Evolutionary conservation across 2,888 invertebrate species (phyloP), one percentile per base, ranked within the genome.

Genomic region (Xylota sylvarum): DNA sequence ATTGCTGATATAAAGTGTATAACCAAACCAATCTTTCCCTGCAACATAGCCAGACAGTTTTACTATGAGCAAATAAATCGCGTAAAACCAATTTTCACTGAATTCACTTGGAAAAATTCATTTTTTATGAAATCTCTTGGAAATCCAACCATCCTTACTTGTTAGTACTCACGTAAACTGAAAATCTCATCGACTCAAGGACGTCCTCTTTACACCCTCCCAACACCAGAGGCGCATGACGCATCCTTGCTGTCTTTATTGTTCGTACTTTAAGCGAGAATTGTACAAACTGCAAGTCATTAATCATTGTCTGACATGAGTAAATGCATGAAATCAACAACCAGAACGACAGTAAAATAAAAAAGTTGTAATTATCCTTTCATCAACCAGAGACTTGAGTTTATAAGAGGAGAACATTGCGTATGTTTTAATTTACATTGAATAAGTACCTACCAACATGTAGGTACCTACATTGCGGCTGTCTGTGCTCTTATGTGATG

Each of bases 111-210:
- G 2, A 14, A 19, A 37, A 19, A 58, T 19, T 7, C 17, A 58
- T 60, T 60, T 40, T 60, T 27, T 14, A 40, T 43, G n/a, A 60
- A 40, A n/a, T 27, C n/a, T 19, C 14, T 62, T 27, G 6, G 12
- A 27, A 43, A 5, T 5, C 10, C 43, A 5, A 4, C 5, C 43
- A 43, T 23, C n/a, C 27, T 62, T 35, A 93, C 94, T 95, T 90
- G 4, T 23, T 1, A 43, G 50, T 23, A 19, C 12, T 10, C 50
- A 50, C 50, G 50, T 23, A 19, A 9, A 50, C 10, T 9, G 9
- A 37, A 10, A 50, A 55, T 14, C 23, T 27, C 19, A 23, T 23
- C 50, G 32, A 7, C 9, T 32, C 58, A 58, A 58, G 58, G 35
- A 58, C 58, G 17, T 19, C 0, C 14, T 14, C 40, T n/a, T 1